Percentiles rank a stretch among this genome's conserved stretches.
Conservation (phyloP, 2,888 invertebrate genomes). For the Lasioglossum malachurum region DNA sequence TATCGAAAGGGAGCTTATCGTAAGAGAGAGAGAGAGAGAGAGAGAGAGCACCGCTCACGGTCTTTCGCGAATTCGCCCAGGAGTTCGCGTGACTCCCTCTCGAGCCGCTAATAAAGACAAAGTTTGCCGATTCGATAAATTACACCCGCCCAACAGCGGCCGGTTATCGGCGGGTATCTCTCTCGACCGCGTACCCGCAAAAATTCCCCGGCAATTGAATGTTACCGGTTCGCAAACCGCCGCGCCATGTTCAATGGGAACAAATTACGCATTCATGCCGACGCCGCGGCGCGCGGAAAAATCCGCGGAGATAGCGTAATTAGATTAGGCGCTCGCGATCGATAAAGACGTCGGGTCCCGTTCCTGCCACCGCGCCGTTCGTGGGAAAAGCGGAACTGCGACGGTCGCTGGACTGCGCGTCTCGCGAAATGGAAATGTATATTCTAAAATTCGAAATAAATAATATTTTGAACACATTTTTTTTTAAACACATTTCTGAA, state of each 20-base stretch:
- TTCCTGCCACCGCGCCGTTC: background rate
- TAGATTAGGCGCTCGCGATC: slow-evolving; percentile 42
- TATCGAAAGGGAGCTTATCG: slow-evolving; percentile 14
- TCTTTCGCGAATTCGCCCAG: slow-evolving; percentile 45
- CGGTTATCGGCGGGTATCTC: slow-evolving; percentile 38
- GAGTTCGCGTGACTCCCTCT: slow-evolving; percentile 54
- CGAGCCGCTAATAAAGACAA: slow-evolving; percentile 56
- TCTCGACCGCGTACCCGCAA: slow-evolving; percentile 16
- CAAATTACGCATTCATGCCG: slow-evolving; percentile 57
- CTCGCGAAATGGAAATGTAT: no score
- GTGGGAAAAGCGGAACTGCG: background rate
- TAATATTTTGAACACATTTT: no score
- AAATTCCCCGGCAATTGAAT: slow-evolving; percentile 42
- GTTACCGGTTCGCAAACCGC: slow-evolving; percentile 48
- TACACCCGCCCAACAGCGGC: slow-evolving; percentile 23
- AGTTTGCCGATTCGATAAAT: slow-evolving; percentile 52
- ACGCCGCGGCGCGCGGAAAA: slow-evolving; percentile 27
- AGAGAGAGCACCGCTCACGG: background rate
- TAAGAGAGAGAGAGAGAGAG: background rate
- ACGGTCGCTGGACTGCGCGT: background rate
- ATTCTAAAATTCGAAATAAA: no score
- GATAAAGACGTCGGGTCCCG: slow-evolving; percentile 43
- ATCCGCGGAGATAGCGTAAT: slow-evolving; percentile 51
- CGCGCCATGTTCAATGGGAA: slow-evolving; percentile 21
- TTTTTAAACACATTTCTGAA: no score